Conservation (phyloP, 53 echinoderm and acorn worm genomes). For the Crossaster papposus region DNA sequence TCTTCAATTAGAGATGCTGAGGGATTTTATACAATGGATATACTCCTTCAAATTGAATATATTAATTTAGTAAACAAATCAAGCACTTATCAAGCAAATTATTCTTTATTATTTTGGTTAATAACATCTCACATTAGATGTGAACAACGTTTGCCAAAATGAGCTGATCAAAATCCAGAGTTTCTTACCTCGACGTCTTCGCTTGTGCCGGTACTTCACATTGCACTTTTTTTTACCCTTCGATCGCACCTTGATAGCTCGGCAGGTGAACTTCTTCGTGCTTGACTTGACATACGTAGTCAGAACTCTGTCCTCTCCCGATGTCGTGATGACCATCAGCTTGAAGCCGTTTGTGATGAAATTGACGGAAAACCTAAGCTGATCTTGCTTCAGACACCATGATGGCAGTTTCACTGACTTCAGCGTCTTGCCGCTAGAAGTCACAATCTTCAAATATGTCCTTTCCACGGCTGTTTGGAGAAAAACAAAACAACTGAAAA, state of each 20-base stretch:
- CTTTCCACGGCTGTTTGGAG: background rate
- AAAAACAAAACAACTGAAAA: background rate
- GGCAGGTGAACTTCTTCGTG: background rate
- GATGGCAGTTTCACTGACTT: background rate
- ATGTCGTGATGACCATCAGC: background rate
- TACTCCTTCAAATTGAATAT: no score
- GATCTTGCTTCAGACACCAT: background rate
- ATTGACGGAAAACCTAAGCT: background rate
- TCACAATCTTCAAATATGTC: background rate
- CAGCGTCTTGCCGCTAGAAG: background rate
- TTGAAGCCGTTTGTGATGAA: conserved; percentile 7
- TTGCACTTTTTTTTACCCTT: background rate
- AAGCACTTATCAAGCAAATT: no score
- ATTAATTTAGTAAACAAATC: no score
- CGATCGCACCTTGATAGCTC: background rate
- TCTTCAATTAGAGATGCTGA: no score
- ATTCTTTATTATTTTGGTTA: no score
- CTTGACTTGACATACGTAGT: background rate
- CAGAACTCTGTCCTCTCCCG: background rate
- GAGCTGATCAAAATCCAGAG: background rate
- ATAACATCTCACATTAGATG: no score
- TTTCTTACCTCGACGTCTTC: background rate
- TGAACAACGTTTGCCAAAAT: background rate
- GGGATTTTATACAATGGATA: no score
- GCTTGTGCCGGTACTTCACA: background rate